Percentiles rank a stretch among this genome's conserved stretches.
These are phyloP conservation scores for Pipistrellus kuhlii DNA, from an alignment of 2,797 vertebrate genomes.

Conservation along the genomic window DNA sequence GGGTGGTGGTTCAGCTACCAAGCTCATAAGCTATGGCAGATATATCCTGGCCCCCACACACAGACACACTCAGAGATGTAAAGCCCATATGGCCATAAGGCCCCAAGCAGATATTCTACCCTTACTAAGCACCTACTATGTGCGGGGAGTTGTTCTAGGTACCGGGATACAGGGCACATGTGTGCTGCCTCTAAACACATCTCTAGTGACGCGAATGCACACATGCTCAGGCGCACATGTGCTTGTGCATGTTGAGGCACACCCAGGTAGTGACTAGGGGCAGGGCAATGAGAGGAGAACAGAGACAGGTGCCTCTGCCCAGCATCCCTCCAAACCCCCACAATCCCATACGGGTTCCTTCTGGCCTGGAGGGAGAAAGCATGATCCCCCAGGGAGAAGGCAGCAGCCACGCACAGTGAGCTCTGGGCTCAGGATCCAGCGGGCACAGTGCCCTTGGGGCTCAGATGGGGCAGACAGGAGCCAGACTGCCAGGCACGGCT, in stretches of 20 bases:
- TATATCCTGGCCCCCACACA: background rate
- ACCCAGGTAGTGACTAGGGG: fast-evolving
- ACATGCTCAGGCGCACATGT: background rate
- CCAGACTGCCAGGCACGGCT: conserved; percentile 55
- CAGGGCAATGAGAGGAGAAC: background rate
- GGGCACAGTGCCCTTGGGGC: conserved; percentile 61
- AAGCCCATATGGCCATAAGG: background rate
- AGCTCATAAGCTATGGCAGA: background rate
- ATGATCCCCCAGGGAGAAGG: background rate
- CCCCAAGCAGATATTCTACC: too few relatives aligned
- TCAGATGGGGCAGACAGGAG: conserved; percentile 5
- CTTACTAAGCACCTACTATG: fast-evolving
- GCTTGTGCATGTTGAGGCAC: fast-evolving
- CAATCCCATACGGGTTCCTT: background rate
- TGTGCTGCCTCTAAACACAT: fast-evolving
- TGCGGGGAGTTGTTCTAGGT: too few relatives aligned
- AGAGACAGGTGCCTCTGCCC: background rate
- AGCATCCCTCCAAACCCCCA: background rate
- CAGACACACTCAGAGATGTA: background rate
- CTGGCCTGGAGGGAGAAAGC: background rate
- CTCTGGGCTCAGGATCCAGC: conserved; percentile 5
- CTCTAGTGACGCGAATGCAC: background rate
- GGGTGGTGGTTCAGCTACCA: background rate
- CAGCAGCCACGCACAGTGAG: conserved; percentile 22
- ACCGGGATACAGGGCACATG: background rate